A percentile compares a stretch with the other conserved stretches of the same genome.
Evolutionary conservation across 1,140 invertebrate genomes (phyloP).

Genomic region (Micrasema minimum): DNA sequence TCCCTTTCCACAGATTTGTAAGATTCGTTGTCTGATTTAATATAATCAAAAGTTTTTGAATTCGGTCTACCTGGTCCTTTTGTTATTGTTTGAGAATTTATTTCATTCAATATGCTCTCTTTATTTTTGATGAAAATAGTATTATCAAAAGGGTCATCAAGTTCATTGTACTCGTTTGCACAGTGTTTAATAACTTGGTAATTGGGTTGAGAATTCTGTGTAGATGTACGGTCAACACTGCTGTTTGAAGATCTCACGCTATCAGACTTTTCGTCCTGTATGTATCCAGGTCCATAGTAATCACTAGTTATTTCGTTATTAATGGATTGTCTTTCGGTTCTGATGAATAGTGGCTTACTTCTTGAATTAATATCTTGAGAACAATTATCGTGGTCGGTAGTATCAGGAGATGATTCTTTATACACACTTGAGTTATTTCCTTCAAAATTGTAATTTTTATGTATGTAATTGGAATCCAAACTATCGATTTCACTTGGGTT

Average conservation of each 20-base stretch:
- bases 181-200: conserved; percentile 46
- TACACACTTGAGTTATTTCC: conserved; percentile 59
- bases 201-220: conserved; percentile 54
- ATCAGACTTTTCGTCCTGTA: conserved; percentile 61
- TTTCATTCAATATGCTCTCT: conserved; percentile 14
- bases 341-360: conserved; percentile 61
- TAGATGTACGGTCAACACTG: conserved; percentile 56
- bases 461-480: conserved; percentile 73
- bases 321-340: conserved; percentile 60
- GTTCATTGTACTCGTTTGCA: conserved; percentile 50
- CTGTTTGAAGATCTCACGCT: conserved; percentile 63
- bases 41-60: not conserved
- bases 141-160: conserved; percentile 56
- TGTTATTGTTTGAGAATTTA: conserved; percentile 14
- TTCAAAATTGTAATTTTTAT: conserved; percentile 68
- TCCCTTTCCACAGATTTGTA: conserved; percentile 52
- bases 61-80: conserved; percentile 10
- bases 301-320: conserved; percentile 55
- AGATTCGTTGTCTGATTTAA: conserved; percentile 38
- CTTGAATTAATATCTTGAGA: conserved; percentile 43
- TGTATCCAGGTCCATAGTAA: conserved; percentile 59
- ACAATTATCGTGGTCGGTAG: conserved; percentile 45
- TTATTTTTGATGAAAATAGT: conserved; percentile 18
- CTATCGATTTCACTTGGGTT: conserved; percentile 72
- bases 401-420: conserved; percentile 63